A percentile compares a stretch with the other conserved stretches of the same genome.
Evolutionary conservation across 2,113 vertebrate species (phyloP).

Genomic region (Anolis carolinensis): DNA sequence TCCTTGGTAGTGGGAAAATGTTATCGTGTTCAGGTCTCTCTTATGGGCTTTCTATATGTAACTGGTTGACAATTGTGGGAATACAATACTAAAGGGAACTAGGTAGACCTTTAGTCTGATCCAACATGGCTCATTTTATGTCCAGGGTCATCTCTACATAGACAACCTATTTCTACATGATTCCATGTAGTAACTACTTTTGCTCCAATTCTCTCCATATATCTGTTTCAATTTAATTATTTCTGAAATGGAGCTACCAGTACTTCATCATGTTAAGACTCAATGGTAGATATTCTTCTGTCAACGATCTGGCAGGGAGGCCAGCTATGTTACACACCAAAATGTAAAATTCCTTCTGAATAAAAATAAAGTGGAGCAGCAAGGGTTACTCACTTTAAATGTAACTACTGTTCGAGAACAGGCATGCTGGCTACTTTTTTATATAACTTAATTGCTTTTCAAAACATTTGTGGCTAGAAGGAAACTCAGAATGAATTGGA

Average conservation of each 20-base stretch:
- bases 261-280: not conserved
- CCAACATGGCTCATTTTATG: not conserved
- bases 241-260: not conserved
- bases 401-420: constrained; percentile 61
- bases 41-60: not conserved
- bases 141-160: not conserved
- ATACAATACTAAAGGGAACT: not conserved
- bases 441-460: constrained; percentile 70
- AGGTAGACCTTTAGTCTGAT: not conserved
- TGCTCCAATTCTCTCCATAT: not conserved
- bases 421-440: constrained; percentile 64
- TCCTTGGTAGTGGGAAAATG: not conserved
- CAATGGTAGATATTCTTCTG: constrained; percentile 39
- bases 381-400: constrained; percentile 54
- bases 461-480: constrained; percentile 69
- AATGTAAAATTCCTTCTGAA: constrained; percentile 49
- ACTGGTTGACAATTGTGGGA: not conserved
- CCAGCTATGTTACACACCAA: constrained; percentile 31
- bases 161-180: not conserved
- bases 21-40: not conserved
- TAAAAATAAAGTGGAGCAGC: constrained; percentile 50
- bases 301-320: not conserved
- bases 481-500: constrained; percentile 57
- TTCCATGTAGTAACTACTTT: not conserved
- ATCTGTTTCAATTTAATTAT: not conserved